phyloP scores from a whole-genome alignment of 2,797 vertebrate species.

The Myiotriccus ornatus region DNA sequence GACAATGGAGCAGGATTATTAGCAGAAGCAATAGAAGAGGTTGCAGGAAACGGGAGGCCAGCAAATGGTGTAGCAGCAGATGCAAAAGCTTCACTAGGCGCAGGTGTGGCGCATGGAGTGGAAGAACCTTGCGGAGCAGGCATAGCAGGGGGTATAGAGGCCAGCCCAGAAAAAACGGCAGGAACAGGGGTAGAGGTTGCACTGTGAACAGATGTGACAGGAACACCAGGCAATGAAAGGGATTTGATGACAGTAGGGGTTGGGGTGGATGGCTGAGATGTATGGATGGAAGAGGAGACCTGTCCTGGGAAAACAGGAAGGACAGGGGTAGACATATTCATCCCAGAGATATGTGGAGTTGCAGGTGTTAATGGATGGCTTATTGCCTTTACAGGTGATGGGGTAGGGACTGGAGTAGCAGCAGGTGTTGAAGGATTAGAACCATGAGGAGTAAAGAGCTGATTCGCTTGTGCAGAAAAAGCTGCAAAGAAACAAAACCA shows the following conservation, averaged over 20 bases:
- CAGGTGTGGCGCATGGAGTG: conserved; percentile 79
- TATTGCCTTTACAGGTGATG: conserved; percentile 74
- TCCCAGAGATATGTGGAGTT: conserved; percentile 63
- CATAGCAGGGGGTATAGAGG: conserved; percentile 76
- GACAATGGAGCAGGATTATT: conserved; percentile 70
- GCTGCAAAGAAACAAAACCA: conserved; percentile 76
- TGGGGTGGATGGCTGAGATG: conserved; percentile 78
- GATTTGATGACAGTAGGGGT: conserved; percentile 88
- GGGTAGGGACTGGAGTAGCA: conserved; percentile 72
- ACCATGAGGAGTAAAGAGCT: conserved; percentile 87
- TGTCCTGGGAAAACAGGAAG: conserved; percentile 83
- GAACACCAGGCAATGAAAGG: conserved; percentile 74
- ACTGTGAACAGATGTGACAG: conserved; percentile 66
- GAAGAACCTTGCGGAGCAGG: conserved; percentile 58
- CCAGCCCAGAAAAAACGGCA: conserved; percentile 86
- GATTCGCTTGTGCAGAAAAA: conserved; percentile 86
- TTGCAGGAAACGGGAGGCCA: conserved; percentile 78
- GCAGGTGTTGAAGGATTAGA: conserved; percentile 86
- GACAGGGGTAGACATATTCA: conserved; percentile 74
- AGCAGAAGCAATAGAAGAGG: conserved; percentile 63
- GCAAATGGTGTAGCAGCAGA: conserved; percentile 77
- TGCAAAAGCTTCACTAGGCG: conserved; percentile 76
- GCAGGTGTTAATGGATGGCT: conserved; percentile 71
- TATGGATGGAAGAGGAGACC: conserved; percentile 79
- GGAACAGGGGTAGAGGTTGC: conserved; percentile 73